A percentile compares a stretch with the other conserved stretches of the same genome.
Conservation (phyloP, 2,113 vertebrate genomes). For the Tiliqua scincoides region DNA sequence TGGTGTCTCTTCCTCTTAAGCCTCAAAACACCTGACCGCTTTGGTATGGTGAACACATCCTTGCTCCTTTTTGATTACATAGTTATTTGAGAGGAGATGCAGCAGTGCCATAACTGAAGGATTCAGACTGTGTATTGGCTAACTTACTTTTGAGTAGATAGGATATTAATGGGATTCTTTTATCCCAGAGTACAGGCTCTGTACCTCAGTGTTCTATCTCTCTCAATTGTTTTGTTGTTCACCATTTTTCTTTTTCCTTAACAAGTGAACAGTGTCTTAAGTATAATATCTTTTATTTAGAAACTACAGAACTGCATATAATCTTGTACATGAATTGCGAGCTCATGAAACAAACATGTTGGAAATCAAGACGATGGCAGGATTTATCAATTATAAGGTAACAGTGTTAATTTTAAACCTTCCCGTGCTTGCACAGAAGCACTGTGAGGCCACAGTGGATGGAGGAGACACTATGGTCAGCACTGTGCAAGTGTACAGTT, state of each 20-base stretch:
- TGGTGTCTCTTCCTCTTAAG: background rate
- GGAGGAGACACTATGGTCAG: too few relatives aligned
- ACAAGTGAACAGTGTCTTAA: background rate
- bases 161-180: background rate
- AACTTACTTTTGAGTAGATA: background rate
- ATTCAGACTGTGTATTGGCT: background rate
- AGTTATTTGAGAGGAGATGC: background rate
- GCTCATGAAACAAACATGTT: constrained; percentile 97
- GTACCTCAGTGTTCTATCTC: background rate
- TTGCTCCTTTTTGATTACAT: background rate
- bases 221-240: background rate
- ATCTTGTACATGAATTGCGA: constrained; percentile 93
- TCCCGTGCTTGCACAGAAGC: background rate
- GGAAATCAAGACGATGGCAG: constrained; percentile 98
- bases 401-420: constrained; percentile 35
- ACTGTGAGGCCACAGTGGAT: too few relatives aligned
- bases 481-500: too few relatives aligned
- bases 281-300: constrained; percentile 69
- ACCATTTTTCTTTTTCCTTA: background rate
- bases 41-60: background rate
- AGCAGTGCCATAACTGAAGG: background rate
- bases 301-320: constrained; percentile 95
- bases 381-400: constrained; percentile 99
- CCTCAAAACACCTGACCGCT: background rate
- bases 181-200: background rate